These are phyloP conservation scores for Halcyon smyrnensis DNA, from an alignment of 2,797 vertebrate genomes.

Conservation along the genomic window DNA sequence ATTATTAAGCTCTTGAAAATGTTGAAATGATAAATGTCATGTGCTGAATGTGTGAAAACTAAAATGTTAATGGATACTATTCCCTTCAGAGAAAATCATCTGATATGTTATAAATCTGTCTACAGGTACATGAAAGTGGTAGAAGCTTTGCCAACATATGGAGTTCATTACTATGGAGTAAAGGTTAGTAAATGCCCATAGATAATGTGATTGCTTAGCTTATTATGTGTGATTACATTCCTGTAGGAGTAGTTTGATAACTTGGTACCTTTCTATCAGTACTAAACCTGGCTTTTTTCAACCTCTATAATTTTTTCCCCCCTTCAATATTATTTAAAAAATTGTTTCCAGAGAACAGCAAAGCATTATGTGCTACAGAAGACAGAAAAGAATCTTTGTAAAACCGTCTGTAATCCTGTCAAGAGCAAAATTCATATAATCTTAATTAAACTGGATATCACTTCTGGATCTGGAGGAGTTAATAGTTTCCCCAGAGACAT, in stretches of 20 bases:
- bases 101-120: conserved; percentile 60
- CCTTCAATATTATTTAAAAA: background rate
- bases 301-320: background rate
- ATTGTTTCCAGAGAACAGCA: background rate
- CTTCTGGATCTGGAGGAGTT: background rate
- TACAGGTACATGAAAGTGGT: conserved; percentile 94
- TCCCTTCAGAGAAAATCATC: conserved; percentile 38
- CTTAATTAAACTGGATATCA: conserved; percentile 37
- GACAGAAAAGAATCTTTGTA: background rate
- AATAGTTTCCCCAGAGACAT: background rate
- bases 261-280: conserved; percentile 3
- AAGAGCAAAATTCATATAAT: background rate
- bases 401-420: background rate
- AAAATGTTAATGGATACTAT: conserved; percentile 24
- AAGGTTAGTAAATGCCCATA: conserved; percentile 86
- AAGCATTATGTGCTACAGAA: background rate
- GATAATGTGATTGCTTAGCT: conserved; percentile 20
- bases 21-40: background rate
- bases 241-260: conserved; percentile 24
- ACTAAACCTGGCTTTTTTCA: conserved; percentile 22
- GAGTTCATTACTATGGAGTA: conserved; percentile 98
- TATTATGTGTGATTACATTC: conserved; percentile 29
- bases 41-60: conserved; percentile 25
- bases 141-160: conserved; percentile 94
- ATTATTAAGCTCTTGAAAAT: background rate